Conservation (phyloP, 53 echinoderm and acorn worm species). For the Echinometra lucunter region DNA sequence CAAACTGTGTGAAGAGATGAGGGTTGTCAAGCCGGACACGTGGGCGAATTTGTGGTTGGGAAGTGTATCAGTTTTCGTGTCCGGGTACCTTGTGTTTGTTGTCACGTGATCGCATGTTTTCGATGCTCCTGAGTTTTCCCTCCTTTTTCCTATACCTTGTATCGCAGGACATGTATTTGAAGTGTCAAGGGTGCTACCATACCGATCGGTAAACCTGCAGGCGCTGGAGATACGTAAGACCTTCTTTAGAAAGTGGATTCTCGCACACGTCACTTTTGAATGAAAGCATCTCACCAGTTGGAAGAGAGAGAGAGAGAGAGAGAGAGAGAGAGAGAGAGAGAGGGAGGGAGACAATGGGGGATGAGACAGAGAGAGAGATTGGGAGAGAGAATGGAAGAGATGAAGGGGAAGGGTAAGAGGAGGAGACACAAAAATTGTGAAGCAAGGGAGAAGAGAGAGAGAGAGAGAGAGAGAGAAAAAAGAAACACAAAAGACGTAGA, state of each 20-base stretch:
- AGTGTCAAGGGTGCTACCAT: background rate
- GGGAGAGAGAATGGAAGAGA: background rate
- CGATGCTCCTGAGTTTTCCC: background rate
- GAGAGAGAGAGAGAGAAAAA: background rate
- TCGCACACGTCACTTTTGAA: background rate
- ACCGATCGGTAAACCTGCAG: background rate
- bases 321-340: background rate
- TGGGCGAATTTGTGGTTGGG: constrained; percentile 28
- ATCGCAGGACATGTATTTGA: background rate
- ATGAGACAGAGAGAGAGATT: background rate
- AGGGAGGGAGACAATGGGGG: background rate
- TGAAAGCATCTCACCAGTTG: background rate
- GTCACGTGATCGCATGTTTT: constrained; percentile 18
- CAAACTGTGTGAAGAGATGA: constrained; percentile 39
- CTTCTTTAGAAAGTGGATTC: background rate
- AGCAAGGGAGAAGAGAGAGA: background rate
- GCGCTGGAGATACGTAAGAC: background rate
- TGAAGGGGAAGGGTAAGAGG: background rate
- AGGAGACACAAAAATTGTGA: background rate
- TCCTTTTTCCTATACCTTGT: background rate
- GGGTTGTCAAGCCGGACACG: constrained; percentile 40
- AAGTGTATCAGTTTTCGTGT: constrained; percentile 32
- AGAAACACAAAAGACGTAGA: too few relatives aligned
- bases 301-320: background rate
- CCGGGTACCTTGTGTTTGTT: background rate